A percentile compares a stretch with the other conserved stretches of the same genome.
phyloP scores from a whole-genome alignment of 2,888 invertebrate species.

The Drosophila rellima region DNA sequence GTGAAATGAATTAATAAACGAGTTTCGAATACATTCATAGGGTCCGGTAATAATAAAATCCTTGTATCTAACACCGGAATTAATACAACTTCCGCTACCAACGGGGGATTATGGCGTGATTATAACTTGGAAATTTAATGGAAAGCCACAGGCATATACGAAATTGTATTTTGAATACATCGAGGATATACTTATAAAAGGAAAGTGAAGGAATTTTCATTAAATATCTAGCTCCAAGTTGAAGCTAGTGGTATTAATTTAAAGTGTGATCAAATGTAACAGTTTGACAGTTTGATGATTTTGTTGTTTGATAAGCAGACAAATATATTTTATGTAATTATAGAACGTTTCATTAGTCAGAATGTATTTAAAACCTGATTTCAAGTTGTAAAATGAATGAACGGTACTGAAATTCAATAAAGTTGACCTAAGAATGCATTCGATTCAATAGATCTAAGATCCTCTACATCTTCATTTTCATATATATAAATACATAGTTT shows the following conservation, averaged over 20 bases:
- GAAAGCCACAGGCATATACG: not conserved
- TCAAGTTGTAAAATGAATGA: too few relatives aligned
- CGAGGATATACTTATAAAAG: not conserved
- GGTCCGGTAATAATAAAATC: conserved; percentile 3
- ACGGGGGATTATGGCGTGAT: conserved; percentile 16
- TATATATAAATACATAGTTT: too few relatives aligned
- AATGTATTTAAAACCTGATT: too few relatives aligned
- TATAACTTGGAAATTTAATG: not conserved
- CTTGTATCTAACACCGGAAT: conserved; percentile 8
- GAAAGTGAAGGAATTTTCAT: not conserved
- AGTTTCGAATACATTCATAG: not conserved
- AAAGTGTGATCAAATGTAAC: not conserved
- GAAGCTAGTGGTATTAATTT: not conserved
- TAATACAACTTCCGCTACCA: conserved; percentile 7
- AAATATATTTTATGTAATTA: too few relatives aligned
- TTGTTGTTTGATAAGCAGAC: conserved; percentile 17
- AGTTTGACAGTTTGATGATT: conserved; percentile 10
- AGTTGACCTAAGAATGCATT: too few relatives aligned
- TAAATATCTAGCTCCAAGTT: not conserved
- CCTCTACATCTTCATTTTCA: too few relatives aligned
- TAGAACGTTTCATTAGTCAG: too few relatives aligned
- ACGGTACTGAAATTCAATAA: too few relatives aligned
- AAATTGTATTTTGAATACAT: conserved; percentile 22
- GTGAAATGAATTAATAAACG: not conserved
- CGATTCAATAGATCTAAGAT: too few relatives aligned